Percentiles rank a stretch among this genome's conserved stretches.
Evolutionary conservation across 1,140 invertebrate genomes (phyloP).

Genomic region (Nebria ingens): DNA sequence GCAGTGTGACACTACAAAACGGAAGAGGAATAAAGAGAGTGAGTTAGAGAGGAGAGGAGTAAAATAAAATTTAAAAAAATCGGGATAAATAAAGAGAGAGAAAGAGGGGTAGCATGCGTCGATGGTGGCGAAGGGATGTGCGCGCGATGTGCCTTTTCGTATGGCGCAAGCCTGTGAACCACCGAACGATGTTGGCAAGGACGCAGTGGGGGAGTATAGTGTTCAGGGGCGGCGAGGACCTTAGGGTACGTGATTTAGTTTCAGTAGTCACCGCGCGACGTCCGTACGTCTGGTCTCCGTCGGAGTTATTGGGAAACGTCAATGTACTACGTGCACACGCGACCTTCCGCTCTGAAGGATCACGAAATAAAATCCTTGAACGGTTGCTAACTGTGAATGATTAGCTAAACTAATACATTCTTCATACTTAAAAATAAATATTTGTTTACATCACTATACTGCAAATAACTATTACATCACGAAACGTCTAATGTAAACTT

Average conservation of each 20-base stretch:
- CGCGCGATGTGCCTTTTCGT: constrained; percentile 18
- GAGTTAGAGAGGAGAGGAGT: too few species aligned
- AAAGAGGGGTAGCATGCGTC: constrained; percentile 12
- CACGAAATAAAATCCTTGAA: too few species aligned
- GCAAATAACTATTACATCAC: too few species aligned
- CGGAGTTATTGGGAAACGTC: constrained; percentile 15
- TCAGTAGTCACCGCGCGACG: constrained; percentile 18
- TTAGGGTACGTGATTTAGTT: constrained; percentile 24
- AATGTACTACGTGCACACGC: constrained; percentile 15
- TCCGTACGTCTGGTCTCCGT: constrained; percentile 15
- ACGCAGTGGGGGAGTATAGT: constrained; percentile 5
- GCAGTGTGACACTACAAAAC: too few species aligned
- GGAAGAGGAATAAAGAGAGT: too few species aligned
- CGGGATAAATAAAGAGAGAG: too few species aligned
- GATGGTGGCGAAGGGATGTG: constrained; percentile 16
- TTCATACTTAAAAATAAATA: too few species aligned
- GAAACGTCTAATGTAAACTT: too few species aligned
- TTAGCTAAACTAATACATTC: too few species aligned
- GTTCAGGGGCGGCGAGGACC: constrained; percentile 21
- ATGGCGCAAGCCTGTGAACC: constrained; percentile 20
- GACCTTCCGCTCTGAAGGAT: constrained; percentile 9
- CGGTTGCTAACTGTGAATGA: too few species aligned
- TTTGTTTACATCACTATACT: too few species aligned
- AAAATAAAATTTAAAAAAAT: too few species aligned
- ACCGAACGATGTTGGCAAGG: constrained; percentile 16